These are phyloP conservation scores for Hetaerina titia DNA, from an alignment of 2,888 invertebrate genomes.

Conservation along the genomic window DNA sequence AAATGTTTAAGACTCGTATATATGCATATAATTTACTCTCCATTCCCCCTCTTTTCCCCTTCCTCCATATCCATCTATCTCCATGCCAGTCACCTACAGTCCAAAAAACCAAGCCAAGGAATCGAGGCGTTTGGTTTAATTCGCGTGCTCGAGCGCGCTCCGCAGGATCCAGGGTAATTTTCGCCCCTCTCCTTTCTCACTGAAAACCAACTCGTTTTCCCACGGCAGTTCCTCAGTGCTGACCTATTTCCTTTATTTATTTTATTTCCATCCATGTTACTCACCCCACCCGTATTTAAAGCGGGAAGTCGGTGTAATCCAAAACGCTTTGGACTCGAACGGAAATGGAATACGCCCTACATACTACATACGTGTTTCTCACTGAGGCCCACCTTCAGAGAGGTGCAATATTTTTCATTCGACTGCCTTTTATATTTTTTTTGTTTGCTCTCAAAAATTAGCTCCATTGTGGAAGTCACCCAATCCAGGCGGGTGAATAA, in stretches of 20 bases:
- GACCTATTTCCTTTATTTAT: neutral
- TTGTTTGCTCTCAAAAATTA: neutral
- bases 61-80: neutral
- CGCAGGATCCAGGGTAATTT: neutral
- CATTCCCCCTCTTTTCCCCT: neutral
- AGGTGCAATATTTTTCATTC: neutral
- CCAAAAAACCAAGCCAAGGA: neutral
- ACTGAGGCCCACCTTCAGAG: neutral
- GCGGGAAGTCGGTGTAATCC: neutral
- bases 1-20: no score
- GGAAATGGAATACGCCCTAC: neutral
- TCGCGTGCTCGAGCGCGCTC: neutral
- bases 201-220: neutral
- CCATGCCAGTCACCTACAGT: neutral
- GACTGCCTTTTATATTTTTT: neutral
- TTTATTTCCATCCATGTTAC: neutral
- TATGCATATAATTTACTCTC: neutral
- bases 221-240: neutral
- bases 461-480: neutral
- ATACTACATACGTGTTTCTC: neutral
- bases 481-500: neutral
- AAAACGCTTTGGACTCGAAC: constrained; percentile 17
- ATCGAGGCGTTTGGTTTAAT: neutral
- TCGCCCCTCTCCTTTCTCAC: neutral
- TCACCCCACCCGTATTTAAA: neutral